These are phyloP conservation scores for Seira ritae DNA, from an alignment of 2,888 invertebrate species.

Conservation along the genomic window DNA sequence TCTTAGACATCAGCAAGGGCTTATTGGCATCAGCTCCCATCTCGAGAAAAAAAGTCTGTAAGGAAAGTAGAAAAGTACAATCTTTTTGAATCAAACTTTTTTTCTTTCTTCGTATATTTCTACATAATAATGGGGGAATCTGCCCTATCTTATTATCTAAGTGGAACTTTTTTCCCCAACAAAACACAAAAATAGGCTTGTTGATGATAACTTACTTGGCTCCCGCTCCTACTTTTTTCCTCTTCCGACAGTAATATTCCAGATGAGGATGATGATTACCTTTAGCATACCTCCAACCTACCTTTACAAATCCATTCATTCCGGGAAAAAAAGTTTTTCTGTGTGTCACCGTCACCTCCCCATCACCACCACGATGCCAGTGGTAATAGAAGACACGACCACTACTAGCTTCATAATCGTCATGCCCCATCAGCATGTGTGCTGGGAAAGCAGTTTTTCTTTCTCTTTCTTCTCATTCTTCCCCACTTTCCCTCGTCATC, in stretches of 20 bases:
- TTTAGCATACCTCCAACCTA: slow-evolving; percentile 1
- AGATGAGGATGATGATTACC: slow-evolving; percentile 16
- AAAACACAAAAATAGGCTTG: slow-evolving; percentile 7
- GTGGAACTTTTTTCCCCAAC: slow-evolving; percentile 6
- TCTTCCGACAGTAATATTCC: slow-evolving; percentile 11
- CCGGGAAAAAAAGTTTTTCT: slow-evolving; percentile 14
- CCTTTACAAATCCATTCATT: slow-evolving; percentile 9
- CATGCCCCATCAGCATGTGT: background rate
- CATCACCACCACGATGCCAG: slow-evolving; percentile 7
- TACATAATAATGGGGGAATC: slow-evolving; percentile 19
- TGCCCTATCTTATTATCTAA: slow-evolving; percentile 17
- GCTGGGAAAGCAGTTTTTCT: slow-evolving; percentile 18
- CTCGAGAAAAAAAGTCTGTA: background rate
- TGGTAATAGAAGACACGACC: background rate
- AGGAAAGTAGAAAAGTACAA: slow-evolving; percentile 2
- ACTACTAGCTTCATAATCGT: slow-evolving; percentile 2
- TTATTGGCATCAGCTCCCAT: slow-evolving; percentile 12
- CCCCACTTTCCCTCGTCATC: no score
- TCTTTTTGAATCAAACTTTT: slow-evolving; percentile 19
- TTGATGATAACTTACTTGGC: slow-evolving; percentile 16
- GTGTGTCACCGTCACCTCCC: slow-evolving; percentile 15
- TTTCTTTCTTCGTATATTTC: slow-evolving; percentile 18
- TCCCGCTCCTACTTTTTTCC: slow-evolving; percentile 17
- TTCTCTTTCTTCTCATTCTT: background rate
- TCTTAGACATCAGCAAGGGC: background rate